Conservation (phyloP, 2,888 invertebrate species). For the Seira sanloemensis region DNA sequence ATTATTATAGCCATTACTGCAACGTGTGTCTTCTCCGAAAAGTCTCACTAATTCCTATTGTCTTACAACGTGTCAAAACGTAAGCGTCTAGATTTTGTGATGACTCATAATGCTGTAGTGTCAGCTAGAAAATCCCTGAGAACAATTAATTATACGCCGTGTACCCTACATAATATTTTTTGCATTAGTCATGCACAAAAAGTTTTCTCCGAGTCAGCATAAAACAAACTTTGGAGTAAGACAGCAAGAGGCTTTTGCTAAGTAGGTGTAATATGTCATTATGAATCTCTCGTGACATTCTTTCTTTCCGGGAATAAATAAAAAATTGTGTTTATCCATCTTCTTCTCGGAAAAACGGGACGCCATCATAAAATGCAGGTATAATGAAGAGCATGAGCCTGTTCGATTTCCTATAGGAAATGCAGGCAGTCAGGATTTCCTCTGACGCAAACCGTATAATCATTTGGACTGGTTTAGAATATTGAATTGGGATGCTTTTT, state of each 20-base stretch:
- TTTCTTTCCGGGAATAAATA: too few relatives aligned
- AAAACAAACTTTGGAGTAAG: background rate
- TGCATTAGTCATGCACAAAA: background rate
- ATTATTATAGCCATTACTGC: background rate
- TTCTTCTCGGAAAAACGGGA: too few relatives aligned
- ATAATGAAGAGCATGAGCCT: too few relatives aligned
- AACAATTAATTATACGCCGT: conserved; percentile 6
- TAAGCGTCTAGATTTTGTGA: background rate
- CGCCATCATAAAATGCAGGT: too few relatives aligned
- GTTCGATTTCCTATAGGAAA: too few relatives aligned
- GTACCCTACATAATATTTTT: background rate
- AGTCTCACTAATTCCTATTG: background rate
- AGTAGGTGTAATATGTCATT: background rate
- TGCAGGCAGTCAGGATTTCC: too few relatives aligned
- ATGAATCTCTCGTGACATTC: too few relatives aligned
- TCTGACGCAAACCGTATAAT: too few relatives aligned
- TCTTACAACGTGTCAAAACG: background rate
- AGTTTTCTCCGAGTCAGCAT: background rate
- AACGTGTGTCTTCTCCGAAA: background rate
- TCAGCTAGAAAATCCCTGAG: background rate
- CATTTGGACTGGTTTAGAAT: too few relatives aligned
- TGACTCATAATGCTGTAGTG: conserved; percentile 16
- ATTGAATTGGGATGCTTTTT: too few relatives aligned
- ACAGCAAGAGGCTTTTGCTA: background rate
- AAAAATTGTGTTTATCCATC: too few relatives aligned